Evolutionary conservation across 1,140 invertebrate genomes (phyloP), one percentile per base, ranked within the genome.

Genomic region (Leptinotarsa lineolata): DNA sequence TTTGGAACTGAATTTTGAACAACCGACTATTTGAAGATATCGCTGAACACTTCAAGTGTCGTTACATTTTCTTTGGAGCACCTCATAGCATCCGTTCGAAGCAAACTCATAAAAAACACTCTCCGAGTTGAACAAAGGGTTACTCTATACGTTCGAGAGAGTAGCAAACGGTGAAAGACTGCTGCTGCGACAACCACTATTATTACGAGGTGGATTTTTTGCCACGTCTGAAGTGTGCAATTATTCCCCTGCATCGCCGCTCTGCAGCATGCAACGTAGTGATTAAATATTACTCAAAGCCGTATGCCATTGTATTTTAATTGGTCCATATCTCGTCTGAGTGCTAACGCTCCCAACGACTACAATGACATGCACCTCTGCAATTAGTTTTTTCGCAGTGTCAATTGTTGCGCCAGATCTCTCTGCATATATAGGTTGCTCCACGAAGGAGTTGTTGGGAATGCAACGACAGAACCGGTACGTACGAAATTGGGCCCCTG

Each of bases 251-350:
- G 61, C 20, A 18, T 21, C 61, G n/a, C 15, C 65, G n/a, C 16
- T 67, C 65, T 45, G 22, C 15, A 21, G 67, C 66, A 73, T 61
- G 72, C 72, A 73, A 73, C 46, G n/a, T 39, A 24, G 65, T 73
- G 66, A 73, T 73, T 73, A 73, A 73, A 73, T 73, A 68, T 68
- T 73, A 73, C 72, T 73, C 58, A 68, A 72, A 66, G 65, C 72
- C 24, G 20, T 70, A 21, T 44, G 30, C 5, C 54, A 70, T 70
- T 59, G 68, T 70, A 59, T 22, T 70, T 70, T 70, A 63, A 63
- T 63, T 63, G 60, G 16, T 22, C 60, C 60, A 63, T 63, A 63
- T 63, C 48, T 54, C 48, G 48, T 15, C n/a, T 15, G 48, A 54
- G 48, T 18, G n/a, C 48, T 18, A 54, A 54, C 48, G 48, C 48